These are phyloP conservation scores for Operophtera brumata DNA, from an alignment of 2,888 invertebrate genomes.

Conservation along the genomic window DNA sequence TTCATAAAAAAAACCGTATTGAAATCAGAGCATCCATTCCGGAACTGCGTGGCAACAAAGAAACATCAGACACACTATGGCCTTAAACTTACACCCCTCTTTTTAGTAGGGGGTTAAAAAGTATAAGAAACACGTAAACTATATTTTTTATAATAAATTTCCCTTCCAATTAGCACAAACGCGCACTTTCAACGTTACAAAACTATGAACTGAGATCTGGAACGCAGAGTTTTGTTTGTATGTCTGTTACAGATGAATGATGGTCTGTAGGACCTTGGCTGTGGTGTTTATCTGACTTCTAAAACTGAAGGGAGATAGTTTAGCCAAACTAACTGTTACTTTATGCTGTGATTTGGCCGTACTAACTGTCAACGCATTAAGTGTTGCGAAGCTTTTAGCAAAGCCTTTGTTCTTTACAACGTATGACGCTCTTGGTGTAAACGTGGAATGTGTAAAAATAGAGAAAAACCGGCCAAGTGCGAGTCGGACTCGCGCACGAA, in stretches of 20 bases:
- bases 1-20: too few species aligned
- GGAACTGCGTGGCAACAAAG: too few species aligned
- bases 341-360: neutral
- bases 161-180: constrained; percentile 21
- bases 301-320: constrained; percentile 5
- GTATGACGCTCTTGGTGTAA: neutral
- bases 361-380: neutral
- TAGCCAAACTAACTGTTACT: neutral
- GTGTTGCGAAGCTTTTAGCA: constrained; percentile 8
- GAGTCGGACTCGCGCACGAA: too few species aligned
- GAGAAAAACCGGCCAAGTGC: too few species aligned
- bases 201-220: constrained; percentile 25
- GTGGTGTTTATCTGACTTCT: constrained; percentile 38
- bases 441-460: neutral
- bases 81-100: too few species aligned
- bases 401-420: constrained; percentile 1
- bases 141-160: neutral
- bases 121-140: neutral
- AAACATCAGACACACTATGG: too few species aligned
- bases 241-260: constrained; percentile 40
- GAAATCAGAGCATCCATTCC: too few species aligned
- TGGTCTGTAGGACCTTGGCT: constrained; percentile 38
- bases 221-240: constrained; percentile 35
- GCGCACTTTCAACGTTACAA: constrained; percentile 29
- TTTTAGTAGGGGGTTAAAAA: neutral